Percentiles rank a stretch among this genome's conserved stretches.
These are phyloP conservation scores for Picathartes gymnocephalus DNA, from an alignment of 2,113 vertebrate genomes.

Conservation along the genomic window DNA sequence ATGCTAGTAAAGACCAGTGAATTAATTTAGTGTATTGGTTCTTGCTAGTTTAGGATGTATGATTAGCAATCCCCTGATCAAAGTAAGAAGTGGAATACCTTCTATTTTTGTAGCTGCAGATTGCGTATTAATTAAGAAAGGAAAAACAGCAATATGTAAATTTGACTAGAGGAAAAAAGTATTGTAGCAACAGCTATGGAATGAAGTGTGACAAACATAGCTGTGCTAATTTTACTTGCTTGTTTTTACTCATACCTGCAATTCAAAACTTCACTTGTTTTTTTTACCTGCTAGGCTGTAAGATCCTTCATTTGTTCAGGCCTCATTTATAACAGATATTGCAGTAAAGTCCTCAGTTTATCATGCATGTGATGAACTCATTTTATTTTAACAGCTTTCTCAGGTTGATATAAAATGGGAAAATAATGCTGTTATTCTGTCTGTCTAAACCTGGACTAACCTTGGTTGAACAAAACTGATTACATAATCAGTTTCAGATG, in stretches of 20 bases:
- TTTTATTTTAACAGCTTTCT: not conserved
- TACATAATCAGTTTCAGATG: not conserved
- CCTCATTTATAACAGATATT: not conserved
- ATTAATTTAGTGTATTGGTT: not conserved
- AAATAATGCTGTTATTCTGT: not conserved
- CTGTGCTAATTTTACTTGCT: not conserved
- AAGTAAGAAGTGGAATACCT: not conserved
- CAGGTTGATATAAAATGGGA: not conserved
- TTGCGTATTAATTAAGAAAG: not conserved
- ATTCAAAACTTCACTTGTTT: not conserved
- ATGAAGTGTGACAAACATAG: not conserved
- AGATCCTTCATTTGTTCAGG: not conserved
- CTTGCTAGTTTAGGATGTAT: not conserved
- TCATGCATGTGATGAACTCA: not conserved
- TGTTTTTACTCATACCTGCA: not conserved
- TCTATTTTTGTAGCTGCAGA: not conserved
- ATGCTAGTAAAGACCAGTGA: not conserved
- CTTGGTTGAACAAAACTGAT: not conserved
- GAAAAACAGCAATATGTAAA: not conserved
- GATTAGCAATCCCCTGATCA: not conserved
- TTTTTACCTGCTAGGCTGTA: not conserved
- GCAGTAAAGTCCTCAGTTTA: not conserved
- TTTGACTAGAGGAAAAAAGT: not conserved
- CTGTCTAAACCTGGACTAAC: not conserved
- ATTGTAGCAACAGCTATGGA: not conserved